Evolutionary conservation across 2,797 vertebrate genomes (phyloP).

Genomic region (Mallotus villosus): DNA sequence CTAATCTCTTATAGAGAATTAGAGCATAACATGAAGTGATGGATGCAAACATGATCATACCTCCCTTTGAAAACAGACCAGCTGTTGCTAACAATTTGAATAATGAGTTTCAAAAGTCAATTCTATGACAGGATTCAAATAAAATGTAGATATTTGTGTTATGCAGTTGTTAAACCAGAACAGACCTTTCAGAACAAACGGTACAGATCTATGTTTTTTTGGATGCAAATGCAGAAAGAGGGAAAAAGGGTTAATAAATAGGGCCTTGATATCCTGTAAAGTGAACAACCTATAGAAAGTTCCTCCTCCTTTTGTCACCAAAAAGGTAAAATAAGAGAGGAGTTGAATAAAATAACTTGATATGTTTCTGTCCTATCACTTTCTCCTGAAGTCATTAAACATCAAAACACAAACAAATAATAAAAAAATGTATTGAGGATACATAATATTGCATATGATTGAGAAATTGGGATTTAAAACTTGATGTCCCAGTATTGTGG

Average conservation of each 20-base stretch:
- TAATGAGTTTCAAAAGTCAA: background rate
- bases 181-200: no score
- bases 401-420: conserved; percentile 28
- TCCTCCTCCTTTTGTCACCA: background rate
- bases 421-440: conserved; percentile 27
- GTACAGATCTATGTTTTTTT: background rate
- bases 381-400: conserved; percentile 25
- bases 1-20: background rate
- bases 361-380: background rate
- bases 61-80: conserved; percentile 8
- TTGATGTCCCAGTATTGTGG: conserved; percentile 72
- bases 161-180: no score
- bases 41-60: background rate
- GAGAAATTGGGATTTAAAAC: conserved; percentile 54
- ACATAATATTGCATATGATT: background rate
- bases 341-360: background rate
- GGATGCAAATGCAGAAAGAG: background rate
- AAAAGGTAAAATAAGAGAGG: background rate
- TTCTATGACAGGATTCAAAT: no score
- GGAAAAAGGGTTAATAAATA: background rate
- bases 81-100: background rate
- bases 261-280: background rate
- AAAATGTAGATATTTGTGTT: no score
- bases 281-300: background rate
- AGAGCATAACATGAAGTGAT: background rate